Conservation (phyloP, 2,888 invertebrate species). For the Aspidiotus destructor region DNA sequence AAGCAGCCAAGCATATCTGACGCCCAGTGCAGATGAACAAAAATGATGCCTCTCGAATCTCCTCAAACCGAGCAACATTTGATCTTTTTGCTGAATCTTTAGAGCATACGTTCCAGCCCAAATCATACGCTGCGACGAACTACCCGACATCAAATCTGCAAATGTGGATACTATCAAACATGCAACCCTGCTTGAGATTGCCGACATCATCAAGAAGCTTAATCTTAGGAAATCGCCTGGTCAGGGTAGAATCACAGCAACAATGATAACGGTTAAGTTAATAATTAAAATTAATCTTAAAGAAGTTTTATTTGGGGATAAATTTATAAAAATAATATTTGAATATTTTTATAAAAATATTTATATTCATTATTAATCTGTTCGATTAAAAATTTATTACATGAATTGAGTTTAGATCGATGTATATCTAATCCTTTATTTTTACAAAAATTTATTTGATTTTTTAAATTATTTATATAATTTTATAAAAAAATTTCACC, state of each 20-base stretch:
- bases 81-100: not conserved
- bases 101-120: not conserved
- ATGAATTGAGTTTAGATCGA: no score
- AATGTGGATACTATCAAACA: not conserved
- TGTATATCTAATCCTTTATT: no score
- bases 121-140: not conserved
- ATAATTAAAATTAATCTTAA: not conserved
- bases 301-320: not conserved
- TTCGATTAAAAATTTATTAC: no score
- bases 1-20: not conserved
- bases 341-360: no score
- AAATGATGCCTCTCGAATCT: not conserved
- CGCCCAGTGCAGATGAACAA: not conserved
- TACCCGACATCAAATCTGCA: not conserved
- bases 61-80: not conserved
- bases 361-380: no score
- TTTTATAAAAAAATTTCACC: no score
- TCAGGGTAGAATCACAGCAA: not conserved
- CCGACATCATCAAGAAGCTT: not conserved
- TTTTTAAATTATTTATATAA: no score
- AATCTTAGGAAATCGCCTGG: not conserved
- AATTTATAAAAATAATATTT: not conserved
- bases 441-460: no score
- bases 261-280: not conserved
- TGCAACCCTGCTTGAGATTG: not conserved